phyloP scores from a whole-genome alignment of 2,113 vertebrate species.

The Callipepla californica region DNA sequence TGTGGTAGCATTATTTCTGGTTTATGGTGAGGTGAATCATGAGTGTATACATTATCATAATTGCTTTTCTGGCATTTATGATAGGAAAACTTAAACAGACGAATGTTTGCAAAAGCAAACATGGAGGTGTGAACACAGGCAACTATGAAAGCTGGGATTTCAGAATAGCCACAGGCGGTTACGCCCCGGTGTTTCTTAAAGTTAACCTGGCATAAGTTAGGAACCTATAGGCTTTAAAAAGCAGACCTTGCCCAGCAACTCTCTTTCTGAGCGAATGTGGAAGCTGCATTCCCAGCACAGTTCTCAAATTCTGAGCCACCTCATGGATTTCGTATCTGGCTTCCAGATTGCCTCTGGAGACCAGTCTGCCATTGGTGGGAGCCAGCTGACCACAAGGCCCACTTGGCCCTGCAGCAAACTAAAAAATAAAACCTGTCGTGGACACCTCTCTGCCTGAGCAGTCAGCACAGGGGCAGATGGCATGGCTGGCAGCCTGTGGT shows the following conservation, averaged over 20 bases:
- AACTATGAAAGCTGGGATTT: not conserved
- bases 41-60: not conserved
- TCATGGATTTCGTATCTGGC: constrained; percentile 25
- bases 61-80: not conserved
- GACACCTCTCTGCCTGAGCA: not conserved
- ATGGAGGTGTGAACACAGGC: not conserved
- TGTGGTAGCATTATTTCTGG: not conserved
- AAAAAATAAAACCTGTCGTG: not conserved
- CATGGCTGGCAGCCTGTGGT: not conserved
- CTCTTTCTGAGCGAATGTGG: not conserved
- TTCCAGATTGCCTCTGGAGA: constrained; percentile 26
- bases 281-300: not conserved
- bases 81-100: not conserved
- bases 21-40: not conserved
- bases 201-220: not conserved
- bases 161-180: not conserved
- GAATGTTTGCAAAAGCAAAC: not conserved
- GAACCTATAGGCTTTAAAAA: not conserved
- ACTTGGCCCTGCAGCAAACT: not conserved
- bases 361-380: not conserved
- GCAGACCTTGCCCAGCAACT: not conserved
- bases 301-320: constrained; percentile 1
- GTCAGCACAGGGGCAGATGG: not conserved
- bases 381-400: constrained; percentile 26
- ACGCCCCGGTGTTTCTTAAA: not conserved